Conservation (phyloP, 2,797 vertebrate species). For the Semotilus atromaculatus region DNA sequence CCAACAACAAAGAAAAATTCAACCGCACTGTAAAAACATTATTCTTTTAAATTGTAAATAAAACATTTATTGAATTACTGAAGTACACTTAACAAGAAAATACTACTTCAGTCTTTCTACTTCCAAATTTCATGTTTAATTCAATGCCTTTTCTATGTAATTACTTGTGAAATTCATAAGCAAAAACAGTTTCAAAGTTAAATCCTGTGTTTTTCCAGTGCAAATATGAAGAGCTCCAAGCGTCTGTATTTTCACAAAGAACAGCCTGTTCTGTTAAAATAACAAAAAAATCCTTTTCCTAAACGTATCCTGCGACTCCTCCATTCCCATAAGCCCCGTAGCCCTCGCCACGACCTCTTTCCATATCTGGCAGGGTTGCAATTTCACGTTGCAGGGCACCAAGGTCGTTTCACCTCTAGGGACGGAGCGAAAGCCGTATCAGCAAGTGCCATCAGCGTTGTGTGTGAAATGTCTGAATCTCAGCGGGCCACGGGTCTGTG, state of each 20-base stretch:
- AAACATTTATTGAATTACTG: background rate
- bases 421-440: background rate
- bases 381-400: background rate
- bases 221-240: background rate
- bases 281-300: background rate
- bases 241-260: background rate
- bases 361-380: background rate
- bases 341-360: background rate
- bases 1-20: background rate
- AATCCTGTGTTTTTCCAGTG: background rate
- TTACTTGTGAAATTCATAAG: background rate
- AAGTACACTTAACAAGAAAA: background rate
- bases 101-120: background rate
- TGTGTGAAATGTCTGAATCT: slow-evolving; percentile 15
- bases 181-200: no score
- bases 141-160: background rate
- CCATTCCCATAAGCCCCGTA: background rate
- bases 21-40: background rate
- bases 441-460: background rate
- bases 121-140: background rate
- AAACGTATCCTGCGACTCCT: background rate
- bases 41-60: background rate
- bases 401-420: slow-evolving; percentile 13
- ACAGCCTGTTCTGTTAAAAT: background rate
- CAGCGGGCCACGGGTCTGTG: background rate